Evolutionary conservation across 2,888 invertebrate species (phyloP).

Genomic region (Acleris emargana): DNA sequence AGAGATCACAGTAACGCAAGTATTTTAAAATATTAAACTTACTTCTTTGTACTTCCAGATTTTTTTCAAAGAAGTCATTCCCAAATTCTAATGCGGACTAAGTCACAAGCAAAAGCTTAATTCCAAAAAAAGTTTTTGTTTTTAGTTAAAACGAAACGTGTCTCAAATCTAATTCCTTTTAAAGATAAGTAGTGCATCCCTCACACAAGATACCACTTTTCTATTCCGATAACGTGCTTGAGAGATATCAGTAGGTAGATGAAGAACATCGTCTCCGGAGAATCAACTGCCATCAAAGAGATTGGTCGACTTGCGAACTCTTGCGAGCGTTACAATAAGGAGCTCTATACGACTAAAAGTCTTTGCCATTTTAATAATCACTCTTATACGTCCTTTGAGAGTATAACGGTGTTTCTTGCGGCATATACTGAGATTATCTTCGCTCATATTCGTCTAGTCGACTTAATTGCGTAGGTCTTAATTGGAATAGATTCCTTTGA

Average conservation of each 20-base stretch:
- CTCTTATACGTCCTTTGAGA: slow-evolving; percentile 30
- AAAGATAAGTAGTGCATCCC: no score
- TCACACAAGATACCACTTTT: neutral
- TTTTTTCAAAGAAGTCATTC: neutral
- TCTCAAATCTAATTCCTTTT: no score
- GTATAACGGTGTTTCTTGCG: slow-evolving; percentile 17
- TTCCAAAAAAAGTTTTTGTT: no score
- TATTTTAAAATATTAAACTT: neutral
- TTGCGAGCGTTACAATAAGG: slow-evolving; percentile 19
- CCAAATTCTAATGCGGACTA: no score
- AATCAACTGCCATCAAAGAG: slow-evolving; percentile 30
- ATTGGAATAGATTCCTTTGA: neutral
- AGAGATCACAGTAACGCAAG: no score
- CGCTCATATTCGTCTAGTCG: slow-evolving; percentile 23
- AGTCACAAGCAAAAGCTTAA: no score
- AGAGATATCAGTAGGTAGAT: slow-evolving; percentile 19
- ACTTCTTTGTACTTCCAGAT: neutral
- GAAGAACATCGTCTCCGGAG: slow-evolving; percentile 31
- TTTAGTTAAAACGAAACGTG: no score
- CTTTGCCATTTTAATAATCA: slow-evolving; percentile 34
- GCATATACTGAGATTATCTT: slow-evolving; percentile 12
- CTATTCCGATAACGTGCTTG: slow-evolving; percentile 7
- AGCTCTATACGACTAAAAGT: slow-evolving; percentile 29
- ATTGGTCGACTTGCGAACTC: slow-evolving; percentile 32
- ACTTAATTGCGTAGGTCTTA: slow-evolving; percentile 15